Evolutionary conservation across 37 sponge, comb jelly and placozoan species (phyloP), one percentile per base, ranked within the genome.

Genomic region (Aphrocallistes beatrix): DNA sequence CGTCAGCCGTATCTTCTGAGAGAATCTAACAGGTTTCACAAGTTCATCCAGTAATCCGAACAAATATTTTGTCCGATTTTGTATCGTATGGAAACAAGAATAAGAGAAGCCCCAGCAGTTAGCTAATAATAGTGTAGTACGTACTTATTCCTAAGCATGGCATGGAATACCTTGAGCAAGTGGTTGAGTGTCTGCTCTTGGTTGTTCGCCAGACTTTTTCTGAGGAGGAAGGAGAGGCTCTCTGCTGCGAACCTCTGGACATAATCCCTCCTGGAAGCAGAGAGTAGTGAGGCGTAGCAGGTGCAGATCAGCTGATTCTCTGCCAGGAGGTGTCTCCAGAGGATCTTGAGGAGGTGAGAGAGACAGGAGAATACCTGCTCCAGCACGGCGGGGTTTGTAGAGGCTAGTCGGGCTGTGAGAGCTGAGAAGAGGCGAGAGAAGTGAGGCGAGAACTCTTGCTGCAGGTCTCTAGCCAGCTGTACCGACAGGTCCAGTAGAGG

Each of bases 381-480:
- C 34, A 95, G 87, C 21, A 88, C n/a, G 1, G 83, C 51, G 38
- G 91, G 45, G 85, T 96, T 88, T 16, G 85, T 84, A 0, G 51
- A 48, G 36, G 82, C 38, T 25, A 90, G 82, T 38, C 94, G 36
- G 16, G 89, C 69, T 0, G 87, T 82, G 8, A 96, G 87, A n/a
- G 87, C 60, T 0, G 88, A 37, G 75, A 94, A 93, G 40, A 96
- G 60, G 38, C 89, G 85, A 23, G 34, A 36, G 48, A 96, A 96
- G 87, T 90, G 81, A 23, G 93, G 91, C 45, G 94, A 94, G 40
- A 96, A 94, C 45, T 96, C 93, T 0, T 42, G 37, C 81, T 96
- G 96, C 0, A 96, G 85, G 82, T 96, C 96, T 38, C 94, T 84
- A 32, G 94, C 91, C 32, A 96, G 81, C 87, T 96, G 94, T 1